Percentiles rank a stretch among this genome's conserved stretches.
Evolutionary conservation across 2,888 invertebrate species (phyloP).

Genomic region (Teleiodes luculella): DNA sequence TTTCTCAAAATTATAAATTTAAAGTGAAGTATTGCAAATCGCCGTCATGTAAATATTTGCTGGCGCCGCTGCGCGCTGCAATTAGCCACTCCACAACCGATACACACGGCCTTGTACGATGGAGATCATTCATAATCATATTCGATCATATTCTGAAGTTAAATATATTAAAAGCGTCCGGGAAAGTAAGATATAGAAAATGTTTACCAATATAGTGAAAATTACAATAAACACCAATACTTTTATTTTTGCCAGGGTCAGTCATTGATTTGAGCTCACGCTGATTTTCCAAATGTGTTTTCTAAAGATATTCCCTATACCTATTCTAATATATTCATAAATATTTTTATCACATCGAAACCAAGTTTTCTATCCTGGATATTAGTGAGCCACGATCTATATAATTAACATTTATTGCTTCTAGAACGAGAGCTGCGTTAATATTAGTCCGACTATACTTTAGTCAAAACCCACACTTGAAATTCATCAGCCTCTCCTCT

Average conservation of each 20-base stretch:
- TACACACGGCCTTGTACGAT: slow-evolving; percentile 9
- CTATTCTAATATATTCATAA: no score
- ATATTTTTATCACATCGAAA: no score
- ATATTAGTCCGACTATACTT: slow-evolving; percentile 65
- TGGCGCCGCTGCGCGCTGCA: slow-evolving; percentile 36
- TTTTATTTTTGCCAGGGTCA: no score
- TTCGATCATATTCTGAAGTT: neutral
- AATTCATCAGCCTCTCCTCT: slow-evolving; percentile 39
- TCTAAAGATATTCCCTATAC: no score
- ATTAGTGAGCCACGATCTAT: slow-evolving; percentile 24
- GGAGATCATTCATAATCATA: neutral
- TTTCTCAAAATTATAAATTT: slow-evolving; percentile 53
- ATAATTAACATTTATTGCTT: slow-evolving; percentile 71
- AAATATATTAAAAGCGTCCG: no score
- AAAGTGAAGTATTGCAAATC: slow-evolving; percentile 55
- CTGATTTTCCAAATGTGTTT: no score
- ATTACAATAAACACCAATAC: no score
- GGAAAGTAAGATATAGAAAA: no score
- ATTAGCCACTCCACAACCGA: slow-evolving; percentile 50
- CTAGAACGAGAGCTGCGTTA: slow-evolving; percentile 61
- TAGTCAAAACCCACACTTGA: slow-evolving; percentile 52
- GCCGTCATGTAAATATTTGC: slow-evolving; percentile 62
- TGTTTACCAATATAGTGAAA: no score
- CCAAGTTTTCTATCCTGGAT: neutral
- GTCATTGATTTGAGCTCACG: no score